Percentiles rank a stretch among this genome's conserved stretches.
These are phyloP conservation scores for Diceros bicornis DNA, from an alignment of 2,797 vertebrate species.

Conservation along the genomic window DNA sequence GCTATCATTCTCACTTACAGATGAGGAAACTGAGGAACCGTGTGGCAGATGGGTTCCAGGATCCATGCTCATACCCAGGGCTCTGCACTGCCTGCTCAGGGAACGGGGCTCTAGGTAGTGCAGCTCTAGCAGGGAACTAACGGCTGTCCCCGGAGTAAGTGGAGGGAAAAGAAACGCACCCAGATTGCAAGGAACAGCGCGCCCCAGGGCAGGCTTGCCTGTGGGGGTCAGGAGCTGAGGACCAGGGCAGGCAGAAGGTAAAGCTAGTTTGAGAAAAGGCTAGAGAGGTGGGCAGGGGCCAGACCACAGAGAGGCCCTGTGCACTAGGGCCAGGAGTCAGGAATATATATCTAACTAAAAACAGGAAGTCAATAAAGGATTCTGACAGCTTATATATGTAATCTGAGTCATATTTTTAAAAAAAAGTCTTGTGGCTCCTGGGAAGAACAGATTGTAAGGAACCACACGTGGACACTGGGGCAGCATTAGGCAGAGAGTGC, in stretches of 20 bases:
- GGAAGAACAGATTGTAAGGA: background rate
- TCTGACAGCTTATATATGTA: background rate
- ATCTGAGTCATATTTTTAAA: background rate
- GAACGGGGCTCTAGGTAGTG: background rate
- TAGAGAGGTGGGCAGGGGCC: background rate
- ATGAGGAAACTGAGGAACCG: background rate
- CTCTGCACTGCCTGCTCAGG: background rate
- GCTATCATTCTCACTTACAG: background rate
- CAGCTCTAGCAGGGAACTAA: background rate
- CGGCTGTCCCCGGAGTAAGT: rapidly evolving
- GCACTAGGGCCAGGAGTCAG: background rate
- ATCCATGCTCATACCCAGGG: background rate
- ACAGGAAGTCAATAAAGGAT: background rate
- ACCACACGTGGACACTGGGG: background rate
- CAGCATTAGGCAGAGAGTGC: background rate
- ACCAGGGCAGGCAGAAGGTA: background rate
- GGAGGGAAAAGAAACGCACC: background rate
- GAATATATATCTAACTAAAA: constrained; percentile 21
- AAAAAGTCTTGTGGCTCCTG: background rate
- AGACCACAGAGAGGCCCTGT: background rate
- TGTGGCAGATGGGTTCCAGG: background rate
- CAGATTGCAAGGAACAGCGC: background rate
- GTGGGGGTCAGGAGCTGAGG: no score
- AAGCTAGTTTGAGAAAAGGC: background rate
- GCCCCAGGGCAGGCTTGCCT: rapidly evolving